These are phyloP conservation scores for Sceliomorpha sp. DNA, from an alignment of 2,888 invertebrate genomes.

Conservation along the genomic window DNA sequence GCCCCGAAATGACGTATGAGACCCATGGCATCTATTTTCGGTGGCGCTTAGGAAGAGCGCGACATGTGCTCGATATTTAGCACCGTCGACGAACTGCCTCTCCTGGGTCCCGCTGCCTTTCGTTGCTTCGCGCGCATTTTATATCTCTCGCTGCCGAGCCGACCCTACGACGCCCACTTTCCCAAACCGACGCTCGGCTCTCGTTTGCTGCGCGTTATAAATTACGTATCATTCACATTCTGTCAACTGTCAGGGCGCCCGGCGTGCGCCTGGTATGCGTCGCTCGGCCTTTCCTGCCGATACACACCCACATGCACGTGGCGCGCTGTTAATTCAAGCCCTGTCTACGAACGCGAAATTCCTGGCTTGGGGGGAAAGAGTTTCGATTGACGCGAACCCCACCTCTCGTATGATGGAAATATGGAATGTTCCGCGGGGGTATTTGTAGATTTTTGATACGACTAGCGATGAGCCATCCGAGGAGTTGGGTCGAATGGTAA, in stretches of 20 bases:
- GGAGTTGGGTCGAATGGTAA: too few relatives aligned
- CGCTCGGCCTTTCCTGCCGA: constrained; percentile 23
- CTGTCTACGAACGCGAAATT: not conserved
- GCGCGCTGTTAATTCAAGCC: constrained; percentile 44
- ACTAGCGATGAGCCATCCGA: too few relatives aligned
- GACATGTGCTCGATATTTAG: constrained; percentile 78
- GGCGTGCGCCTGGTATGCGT: constrained; percentile 59
- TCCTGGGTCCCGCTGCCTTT: constrained; percentile 24
- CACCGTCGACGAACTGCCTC: constrained; percentile 54
- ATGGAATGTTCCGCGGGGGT: too few relatives aligned
- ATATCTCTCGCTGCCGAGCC: constrained; percentile 31
- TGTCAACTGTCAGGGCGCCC: constrained; percentile 67
- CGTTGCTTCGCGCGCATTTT: constrained; percentile 24
- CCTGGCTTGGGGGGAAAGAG: too few relatives aligned
- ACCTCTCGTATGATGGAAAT: too few relatives aligned
- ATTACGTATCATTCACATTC: constrained; percentile 77
- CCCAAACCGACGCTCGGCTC: constrained; percentile 4
- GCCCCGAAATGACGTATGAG: constrained; percentile 74
- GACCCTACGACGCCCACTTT: constrained; percentile 26
- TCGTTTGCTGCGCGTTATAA: constrained; percentile 68
- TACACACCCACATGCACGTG: constrained; percentile 48
- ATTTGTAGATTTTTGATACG: too few relatives aligned
- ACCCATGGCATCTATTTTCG: constrained; percentile 73
- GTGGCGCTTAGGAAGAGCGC: constrained; percentile 64
- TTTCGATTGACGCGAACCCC: too few relatives aligned